phyloP scores from a whole-genome alignment of 2,797 vertebrate species.

The Premnoplex brunnescens region DNA sequence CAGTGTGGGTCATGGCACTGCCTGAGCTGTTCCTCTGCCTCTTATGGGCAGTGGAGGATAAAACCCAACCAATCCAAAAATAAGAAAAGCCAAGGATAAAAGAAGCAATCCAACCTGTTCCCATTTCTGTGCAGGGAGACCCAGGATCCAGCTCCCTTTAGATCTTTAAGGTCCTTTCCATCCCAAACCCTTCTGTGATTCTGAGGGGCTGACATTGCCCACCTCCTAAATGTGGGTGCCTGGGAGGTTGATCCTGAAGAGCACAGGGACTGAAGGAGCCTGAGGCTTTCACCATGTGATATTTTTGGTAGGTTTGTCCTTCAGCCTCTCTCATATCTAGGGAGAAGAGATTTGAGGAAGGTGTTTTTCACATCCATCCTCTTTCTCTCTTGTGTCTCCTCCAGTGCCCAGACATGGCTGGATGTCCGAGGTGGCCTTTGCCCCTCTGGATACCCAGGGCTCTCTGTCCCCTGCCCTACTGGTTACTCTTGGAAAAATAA shows the following conservation, averaged over 20 bases:
- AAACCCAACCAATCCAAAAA: neutral
- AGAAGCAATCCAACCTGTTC: neutral
- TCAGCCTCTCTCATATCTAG: neutral
- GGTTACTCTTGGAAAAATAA: neutral
- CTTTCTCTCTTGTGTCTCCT: neutral
- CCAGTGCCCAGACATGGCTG: neutral
- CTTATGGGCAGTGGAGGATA: neutral
- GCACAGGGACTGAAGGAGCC: neutral
- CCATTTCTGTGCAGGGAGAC: neutral
- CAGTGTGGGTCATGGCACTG: neutral
- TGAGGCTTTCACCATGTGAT: neutral
- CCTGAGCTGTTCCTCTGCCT: neutral
- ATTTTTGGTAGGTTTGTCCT: neutral
- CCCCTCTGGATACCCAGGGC: neutral
- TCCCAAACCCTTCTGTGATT: neutral
- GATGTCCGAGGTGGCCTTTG: neutral
- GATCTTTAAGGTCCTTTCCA: neutral
- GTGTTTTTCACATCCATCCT: neutral
- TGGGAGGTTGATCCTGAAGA: neutral
- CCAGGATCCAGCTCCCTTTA: neutral
- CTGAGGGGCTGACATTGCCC: neutral
- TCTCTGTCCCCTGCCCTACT: neutral
- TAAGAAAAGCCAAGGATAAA: neutral
- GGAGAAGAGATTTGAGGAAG: neutral
- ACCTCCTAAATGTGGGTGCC: neutral